Percentiles rank a stretch among this genome's conserved stretches.
phyloP scores from a whole-genome alignment of 2,888 invertebrate species.

The Limenitis camilla region DNA sequence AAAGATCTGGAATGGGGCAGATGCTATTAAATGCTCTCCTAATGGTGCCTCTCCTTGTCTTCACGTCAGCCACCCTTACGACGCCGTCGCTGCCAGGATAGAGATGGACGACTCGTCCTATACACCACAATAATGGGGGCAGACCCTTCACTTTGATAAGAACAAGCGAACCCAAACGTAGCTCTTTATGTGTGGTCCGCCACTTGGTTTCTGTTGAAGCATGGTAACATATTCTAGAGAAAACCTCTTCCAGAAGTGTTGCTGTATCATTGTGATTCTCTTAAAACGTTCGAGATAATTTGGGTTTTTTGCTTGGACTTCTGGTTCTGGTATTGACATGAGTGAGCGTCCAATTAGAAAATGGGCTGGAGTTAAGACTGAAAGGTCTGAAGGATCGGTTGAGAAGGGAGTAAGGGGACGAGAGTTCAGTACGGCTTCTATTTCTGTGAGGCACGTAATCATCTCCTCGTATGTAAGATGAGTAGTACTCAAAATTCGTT shows the following conservation, averaged over 20 bases:
- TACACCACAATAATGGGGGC: conserved; percentile 20
- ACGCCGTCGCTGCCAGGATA: conserved; percentile 17
- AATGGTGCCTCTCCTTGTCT: conserved; percentile 15
- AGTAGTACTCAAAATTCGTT: conserved; percentile 6
- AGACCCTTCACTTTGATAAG: conserved; percentile 21
- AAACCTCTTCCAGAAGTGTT: conserved; percentile 7
- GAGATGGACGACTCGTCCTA: conserved; percentile 12
- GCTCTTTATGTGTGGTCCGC: background rate
- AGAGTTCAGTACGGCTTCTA: conserved; percentile 21
- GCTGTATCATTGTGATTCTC: background rate
- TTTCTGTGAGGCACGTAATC: conserved; percentile 19
- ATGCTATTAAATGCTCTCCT: conserved; percentile 1
- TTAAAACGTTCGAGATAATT: background rate
- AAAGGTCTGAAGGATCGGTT: conserved; percentile 15
- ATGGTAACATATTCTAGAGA: background rate
- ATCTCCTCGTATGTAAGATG: conserved; percentile 23
- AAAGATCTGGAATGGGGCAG: conserved; percentile 4
- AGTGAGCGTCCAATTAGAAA: conserved; percentile 22
- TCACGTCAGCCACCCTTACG: conserved; percentile 9
- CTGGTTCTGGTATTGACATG: conserved; percentile 1
- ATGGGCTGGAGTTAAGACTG: conserved; percentile 18
- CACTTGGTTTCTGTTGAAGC: conserved; percentile 12
- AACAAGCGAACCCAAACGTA: conserved; percentile 14
- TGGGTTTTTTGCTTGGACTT: background rate
- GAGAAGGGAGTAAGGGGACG: conserved; percentile 19